Percentiles rank a stretch among this genome's conserved stretches.
These are phyloP conservation scores for Akabosia matsudoensis DNA, from an alignment of 1,140 invertebrate species.

Conservation along the genomic window DNA sequence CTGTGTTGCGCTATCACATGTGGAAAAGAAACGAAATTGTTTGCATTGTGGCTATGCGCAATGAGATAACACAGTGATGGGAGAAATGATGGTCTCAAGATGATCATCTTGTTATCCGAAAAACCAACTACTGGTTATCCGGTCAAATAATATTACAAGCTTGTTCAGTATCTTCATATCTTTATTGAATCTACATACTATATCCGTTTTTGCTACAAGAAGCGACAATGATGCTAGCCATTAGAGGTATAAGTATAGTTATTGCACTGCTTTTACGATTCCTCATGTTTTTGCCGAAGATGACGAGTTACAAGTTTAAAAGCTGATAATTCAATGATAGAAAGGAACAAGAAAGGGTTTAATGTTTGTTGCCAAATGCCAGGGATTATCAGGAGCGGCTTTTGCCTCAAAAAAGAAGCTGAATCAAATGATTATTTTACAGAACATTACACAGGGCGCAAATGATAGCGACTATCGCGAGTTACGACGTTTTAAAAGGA, in stretches of 20 bases:
- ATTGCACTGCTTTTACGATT: not conserved
- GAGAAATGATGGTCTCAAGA: too few relatives aligned
- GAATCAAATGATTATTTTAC: not conserved
- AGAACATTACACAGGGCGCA: too few relatives aligned
- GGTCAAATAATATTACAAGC: too few relatives aligned
- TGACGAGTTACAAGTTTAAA: constrained; percentile 12
- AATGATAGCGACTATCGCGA: too few relatives aligned
- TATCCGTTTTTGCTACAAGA: not conserved
- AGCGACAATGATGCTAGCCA: not conserved
- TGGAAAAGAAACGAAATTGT: too few relatives aligned
- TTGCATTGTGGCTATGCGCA: too few relatives aligned
- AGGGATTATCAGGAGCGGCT: constrained; percentile 1
- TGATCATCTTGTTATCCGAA: too few relatives aligned
- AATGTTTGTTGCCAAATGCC: constrained; percentile 2
- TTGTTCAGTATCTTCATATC: too few relatives aligned
- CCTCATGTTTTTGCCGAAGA: not conserved
- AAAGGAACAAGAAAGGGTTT: constrained; percentile 2
- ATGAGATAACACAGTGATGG: too few relatives aligned
- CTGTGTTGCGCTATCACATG: constrained; percentile 30
- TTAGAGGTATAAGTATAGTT: not conserved
- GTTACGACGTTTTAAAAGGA: too few relatives aligned
- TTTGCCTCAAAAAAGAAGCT: not conserved
- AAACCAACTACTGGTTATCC: constrained; percentile 1
- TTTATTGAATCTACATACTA: too few relatives aligned
- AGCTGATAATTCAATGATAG: constrained; percentile 8